Evolutionary conservation across 2,797 vertebrate species (phyloP).

Genomic region (Distichodus sexfasciatus): DNA sequence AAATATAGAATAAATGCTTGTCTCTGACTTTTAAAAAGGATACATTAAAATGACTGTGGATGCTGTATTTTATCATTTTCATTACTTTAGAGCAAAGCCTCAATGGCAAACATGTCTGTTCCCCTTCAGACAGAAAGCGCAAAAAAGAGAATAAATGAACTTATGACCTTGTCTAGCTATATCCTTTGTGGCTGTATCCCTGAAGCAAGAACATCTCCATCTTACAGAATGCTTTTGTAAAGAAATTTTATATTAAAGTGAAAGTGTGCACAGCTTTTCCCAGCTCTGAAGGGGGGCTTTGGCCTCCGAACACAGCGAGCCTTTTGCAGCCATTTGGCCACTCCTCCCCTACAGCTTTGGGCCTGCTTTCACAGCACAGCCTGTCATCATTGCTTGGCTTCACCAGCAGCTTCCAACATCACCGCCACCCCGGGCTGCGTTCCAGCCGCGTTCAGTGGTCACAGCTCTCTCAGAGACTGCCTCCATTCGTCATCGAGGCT

Average conservation of each 20-base stretch:
- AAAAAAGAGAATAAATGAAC: too few species aligned
- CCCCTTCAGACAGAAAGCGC: background rate
- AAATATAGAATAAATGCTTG: too few species aligned
- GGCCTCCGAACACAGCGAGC: background rate
- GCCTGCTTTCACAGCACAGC: background rate
- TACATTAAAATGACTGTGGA: background rate
- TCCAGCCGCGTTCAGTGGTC: background rate
- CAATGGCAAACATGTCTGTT: background rate
- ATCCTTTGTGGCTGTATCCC: too few species aligned
- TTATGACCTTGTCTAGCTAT: too few species aligned
- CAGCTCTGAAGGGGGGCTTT: background rate
- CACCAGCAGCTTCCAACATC: background rate
- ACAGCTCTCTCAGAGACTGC: background rate
- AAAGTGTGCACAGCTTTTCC: background rate
- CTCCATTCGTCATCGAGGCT: background rate
- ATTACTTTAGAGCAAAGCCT: background rate
- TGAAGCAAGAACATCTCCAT: too few species aligned
- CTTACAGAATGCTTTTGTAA: too few species aligned
- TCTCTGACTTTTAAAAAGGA: too few species aligned
- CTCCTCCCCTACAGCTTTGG: background rate
- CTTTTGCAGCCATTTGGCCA: background rate
- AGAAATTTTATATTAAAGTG: too few species aligned
- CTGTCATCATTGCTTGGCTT: slow-evolving; percentile 4
- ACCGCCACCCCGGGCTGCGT: background rate
- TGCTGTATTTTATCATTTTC: background rate